Evolutionary conservation across 2,113 vertebrate genomes (phyloP).

Genomic region (Mystacornis crossleyi): DNA sequence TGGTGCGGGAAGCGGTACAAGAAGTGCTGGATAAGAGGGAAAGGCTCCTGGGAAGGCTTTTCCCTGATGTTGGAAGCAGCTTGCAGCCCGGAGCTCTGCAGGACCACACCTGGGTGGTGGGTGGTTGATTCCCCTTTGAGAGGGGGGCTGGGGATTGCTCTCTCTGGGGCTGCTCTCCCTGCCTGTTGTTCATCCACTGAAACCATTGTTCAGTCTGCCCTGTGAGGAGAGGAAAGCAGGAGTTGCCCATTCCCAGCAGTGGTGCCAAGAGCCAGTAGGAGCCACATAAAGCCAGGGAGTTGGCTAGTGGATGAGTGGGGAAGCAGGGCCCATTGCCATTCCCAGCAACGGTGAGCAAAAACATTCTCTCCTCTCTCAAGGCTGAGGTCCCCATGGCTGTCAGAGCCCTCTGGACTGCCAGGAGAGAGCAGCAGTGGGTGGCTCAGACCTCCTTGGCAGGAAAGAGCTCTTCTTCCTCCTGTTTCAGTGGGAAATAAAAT

Average conservation of each 20-base stretch:
- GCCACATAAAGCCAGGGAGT: neutral
- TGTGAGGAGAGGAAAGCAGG: neutral
- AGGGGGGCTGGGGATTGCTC: neutral
- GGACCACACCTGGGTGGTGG: neutral
- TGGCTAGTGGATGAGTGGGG: neutral
- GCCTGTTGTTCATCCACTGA: neutral
- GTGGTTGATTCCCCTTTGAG: accelerated
- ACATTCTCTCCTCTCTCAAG: neutral
- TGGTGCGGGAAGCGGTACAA: accelerated
- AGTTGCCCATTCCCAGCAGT: neutral
- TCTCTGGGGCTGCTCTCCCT: neutral
- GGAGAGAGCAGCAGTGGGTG: neutral
- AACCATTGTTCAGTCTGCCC: neutral
- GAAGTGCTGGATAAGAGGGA: neutral
- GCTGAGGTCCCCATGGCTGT: neutral
- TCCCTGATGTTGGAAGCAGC: accelerated
- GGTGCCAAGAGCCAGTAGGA: neutral
- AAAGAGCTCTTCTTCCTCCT: neutral
- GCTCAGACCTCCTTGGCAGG: neutral
- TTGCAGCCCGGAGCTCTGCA: accelerated
- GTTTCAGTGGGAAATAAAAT: neutral
- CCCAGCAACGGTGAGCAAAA: neutral
- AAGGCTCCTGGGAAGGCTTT: neutral
- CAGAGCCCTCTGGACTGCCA: neutral
- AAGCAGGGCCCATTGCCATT: neutral